Evolutionary conservation across 2,888 invertebrate species (phyloP).

Genomic region (Chorisops tibialis): DNA sequence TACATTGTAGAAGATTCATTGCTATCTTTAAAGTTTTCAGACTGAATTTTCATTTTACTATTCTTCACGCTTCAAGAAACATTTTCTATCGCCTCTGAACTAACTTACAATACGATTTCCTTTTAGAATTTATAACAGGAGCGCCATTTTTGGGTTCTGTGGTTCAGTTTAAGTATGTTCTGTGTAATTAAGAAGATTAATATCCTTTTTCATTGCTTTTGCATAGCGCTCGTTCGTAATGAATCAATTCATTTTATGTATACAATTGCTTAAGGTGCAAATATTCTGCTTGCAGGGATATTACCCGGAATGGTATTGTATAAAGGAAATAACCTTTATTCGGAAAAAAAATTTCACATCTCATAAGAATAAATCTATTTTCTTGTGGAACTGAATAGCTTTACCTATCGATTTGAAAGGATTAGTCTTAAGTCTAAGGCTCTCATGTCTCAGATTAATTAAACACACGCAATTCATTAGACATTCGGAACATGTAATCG

Average conservation of each 20-base stretch:
- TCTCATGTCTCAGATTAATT: slow-evolving; percentile 56
- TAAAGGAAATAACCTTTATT: too few relatives aligned
- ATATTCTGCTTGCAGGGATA: too few relatives aligned
- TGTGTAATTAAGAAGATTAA: slow-evolving; percentile 28
- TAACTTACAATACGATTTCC: slow-evolving; percentile 6
- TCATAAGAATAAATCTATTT: too few relatives aligned
- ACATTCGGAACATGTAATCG: slow-evolving; percentile 42
- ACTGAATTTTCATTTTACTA: background rate
- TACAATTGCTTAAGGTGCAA: background rate
- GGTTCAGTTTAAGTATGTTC: slow-evolving; percentile 20
- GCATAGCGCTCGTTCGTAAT: slow-evolving; percentile 57
- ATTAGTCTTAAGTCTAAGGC: slow-evolving; percentile 6
- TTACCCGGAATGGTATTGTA: too few relatives aligned
- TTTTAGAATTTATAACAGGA: slow-evolving; percentile 15
- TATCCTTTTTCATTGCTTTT: slow-evolving; percentile 16
- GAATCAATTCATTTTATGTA: slow-evolving; percentile 16
- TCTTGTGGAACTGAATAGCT: too few relatives aligned
- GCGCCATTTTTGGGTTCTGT: slow-evolving; percentile 25
- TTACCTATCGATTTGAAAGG: background rate
- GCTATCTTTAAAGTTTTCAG: background rate
- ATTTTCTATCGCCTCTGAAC: background rate
- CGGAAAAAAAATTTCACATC: too few relatives aligned
- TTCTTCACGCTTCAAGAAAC: background rate
- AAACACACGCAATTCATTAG: slow-evolving; percentile 72
- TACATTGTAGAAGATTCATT: slow-evolving; percentile 16